Base-by-base conservation (phyloP, 1,140 invertebrate genomes). In the Brachionus paranguensis region DNA sequence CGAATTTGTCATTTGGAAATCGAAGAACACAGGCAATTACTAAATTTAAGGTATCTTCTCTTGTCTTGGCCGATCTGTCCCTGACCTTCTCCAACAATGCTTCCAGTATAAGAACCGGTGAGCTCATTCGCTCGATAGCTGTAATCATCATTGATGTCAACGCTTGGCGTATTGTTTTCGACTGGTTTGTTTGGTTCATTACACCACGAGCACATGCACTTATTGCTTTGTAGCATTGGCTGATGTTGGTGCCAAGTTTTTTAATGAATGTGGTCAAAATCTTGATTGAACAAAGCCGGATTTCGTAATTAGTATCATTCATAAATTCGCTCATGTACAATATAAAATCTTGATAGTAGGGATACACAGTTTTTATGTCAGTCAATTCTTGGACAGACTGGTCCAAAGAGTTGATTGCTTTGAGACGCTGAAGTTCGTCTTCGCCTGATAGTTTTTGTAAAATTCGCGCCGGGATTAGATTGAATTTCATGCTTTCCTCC, bases 1-100 rank as follows among this genome's bases (percentile, higher is more conserved):
- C 93, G 87, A 95, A 93, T 81, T 94, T 93, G 55, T 93, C 93
- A 86, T 93, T 93, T 3, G 94, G 94, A 89, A 94, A 94, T 24
- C 93, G 93, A 85, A 94, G 91, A 60, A 94, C 87, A 3, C 93
- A 92, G 84, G 92, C 93, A 84, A 94, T 93, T 27, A 94, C 90
- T 84, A 94, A 91, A 87, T 94, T 93, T 20, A 95, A 87, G 1
- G 93, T 92, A 86, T 94, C 94, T 89, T 94, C 93, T 84, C 93
- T 90, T 74, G 93, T 91, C 91, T 93, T 92, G 85, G 93, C 93
- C 86, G 92, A 92, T 70, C 91, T 91, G 85, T 92, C 91, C 20
- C 86, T 84, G 43, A 93, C 88, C 86, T 92, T 92, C n/a, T 92
- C 91, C 14, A 91, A 88, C 29, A 94, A 86, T 85, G 92, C 91